Base-by-base conservation (phyloP, 2,888 invertebrate species). In the Trachelus tabidus region DNA sequence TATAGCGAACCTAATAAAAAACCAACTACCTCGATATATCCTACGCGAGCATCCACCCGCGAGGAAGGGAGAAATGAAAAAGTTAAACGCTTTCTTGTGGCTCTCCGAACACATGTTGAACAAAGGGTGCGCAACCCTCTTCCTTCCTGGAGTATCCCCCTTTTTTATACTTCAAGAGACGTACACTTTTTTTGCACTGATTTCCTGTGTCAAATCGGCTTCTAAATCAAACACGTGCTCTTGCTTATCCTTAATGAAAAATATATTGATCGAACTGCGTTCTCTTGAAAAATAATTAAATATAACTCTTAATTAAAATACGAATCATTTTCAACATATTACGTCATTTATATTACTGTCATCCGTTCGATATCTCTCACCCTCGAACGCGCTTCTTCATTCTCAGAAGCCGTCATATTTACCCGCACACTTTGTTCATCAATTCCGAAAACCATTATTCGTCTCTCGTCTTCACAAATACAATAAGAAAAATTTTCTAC, bases 1-100 rank as follows among this genome's bases (percentile, higher is more conserved):
- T 83, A 81, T 83, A 81, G 79, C 82, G 78, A 75, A 74, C 83
- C 85, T 85, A 84, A 87, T 86, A 88, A 87, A 87, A 87, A 83
- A 81, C 77, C 71, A 76, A 81, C 73, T 71, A 73, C 69, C 75
- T 33, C 80, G 75, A 79, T 76, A 79, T 71, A 69, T 69, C 71
- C 71, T 71, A 34, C 73, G 12, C 37, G 35, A 33, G 75, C 75
- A 76, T 76, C 33, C 68, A 15, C 71, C 56, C 31, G 23, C 73
- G 33, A 30, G 69, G 56, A 69, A 34, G 75, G 74, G 35, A 77
- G 76, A 77, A 78, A 83, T 82, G 84, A 82, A 84, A 84, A 86
- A 84, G 84, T 84, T 83, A 82, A 84, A 82, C 82, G 85, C 73
- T 80, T 82, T 85, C 80, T 83, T 35, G 31, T 35, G 73, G 68